Evolutionary conservation across 2,797 vertebrate species (phyloP).

Genomic region (Triplophysa bombifrons): DNA sequence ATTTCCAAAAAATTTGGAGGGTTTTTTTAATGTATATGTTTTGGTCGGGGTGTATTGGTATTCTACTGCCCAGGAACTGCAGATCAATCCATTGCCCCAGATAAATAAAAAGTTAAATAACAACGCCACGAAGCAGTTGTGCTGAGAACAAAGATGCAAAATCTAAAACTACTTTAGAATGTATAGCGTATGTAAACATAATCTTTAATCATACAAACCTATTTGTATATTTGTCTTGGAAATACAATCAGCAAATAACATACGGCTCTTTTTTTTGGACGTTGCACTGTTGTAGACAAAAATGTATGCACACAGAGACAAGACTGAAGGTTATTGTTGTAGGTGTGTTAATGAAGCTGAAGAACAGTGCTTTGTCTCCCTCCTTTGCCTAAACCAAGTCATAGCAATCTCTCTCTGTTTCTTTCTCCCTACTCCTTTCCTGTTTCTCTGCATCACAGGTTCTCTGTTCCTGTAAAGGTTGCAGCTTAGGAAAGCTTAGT

Average conservation of each 20-base stretch:
- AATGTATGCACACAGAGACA: neutral
- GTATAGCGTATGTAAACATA: neutral
- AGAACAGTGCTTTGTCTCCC: slow-evolving; percentile 56
- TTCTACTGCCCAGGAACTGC: too few relatives aligned
- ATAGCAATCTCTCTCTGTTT: slow-evolving; percentile 65
- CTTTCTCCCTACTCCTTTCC: slow-evolving; percentile 65
- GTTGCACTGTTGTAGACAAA: neutral
- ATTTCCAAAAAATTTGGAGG: too few relatives aligned
- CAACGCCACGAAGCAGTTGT: too few relatives aligned
- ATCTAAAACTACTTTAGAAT: too few relatives aligned
- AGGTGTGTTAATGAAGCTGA: slow-evolving; percentile 11
- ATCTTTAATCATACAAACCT: too few relatives aligned
- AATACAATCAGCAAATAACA: too few relatives aligned
- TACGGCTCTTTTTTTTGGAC: neutral
- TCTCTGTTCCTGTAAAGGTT: slow-evolving; percentile 90
- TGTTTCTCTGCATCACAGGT: slow-evolving; percentile 71
- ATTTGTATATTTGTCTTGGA: too few relatives aligned
- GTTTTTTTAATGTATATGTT: too few relatives aligned
- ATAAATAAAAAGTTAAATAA: too few relatives aligned
- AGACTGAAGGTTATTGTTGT: neutral
- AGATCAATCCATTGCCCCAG: too few relatives aligned
- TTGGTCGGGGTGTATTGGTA: too few relatives aligned
- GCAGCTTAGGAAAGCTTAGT: slow-evolving; percentile 95
- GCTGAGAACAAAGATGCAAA: too few relatives aligned
- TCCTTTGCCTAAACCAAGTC: slow-evolving; percentile 57